These are phyloP conservation scores for Columba janthina DNA, from an alignment of 2,113 vertebrate genomes.

Conservation along the genomic window DNA sequence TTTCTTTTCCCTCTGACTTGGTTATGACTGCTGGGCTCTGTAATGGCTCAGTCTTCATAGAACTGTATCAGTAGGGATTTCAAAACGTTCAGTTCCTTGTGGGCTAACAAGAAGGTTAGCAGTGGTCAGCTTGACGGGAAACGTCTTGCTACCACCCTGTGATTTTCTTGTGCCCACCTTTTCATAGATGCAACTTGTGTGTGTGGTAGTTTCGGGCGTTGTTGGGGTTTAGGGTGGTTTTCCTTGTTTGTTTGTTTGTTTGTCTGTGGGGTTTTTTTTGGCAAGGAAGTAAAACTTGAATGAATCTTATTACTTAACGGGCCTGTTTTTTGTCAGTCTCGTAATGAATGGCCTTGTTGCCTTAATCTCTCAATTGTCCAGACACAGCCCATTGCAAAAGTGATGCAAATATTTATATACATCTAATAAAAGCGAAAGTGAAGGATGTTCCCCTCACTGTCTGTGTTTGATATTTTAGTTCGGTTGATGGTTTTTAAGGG, in stretches of 20 bases:
- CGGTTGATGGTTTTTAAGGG: not conserved
- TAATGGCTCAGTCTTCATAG: not conserved
- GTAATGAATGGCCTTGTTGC: not conserved
- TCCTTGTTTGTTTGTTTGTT: not conserved
- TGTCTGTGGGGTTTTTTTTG: not conserved
- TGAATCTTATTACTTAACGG: not conserved
- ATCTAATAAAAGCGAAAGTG: not conserved
- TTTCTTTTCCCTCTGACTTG: not conserved
- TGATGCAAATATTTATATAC: not conserved
- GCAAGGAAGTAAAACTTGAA: not conserved
- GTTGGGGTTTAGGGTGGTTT: not conserved
- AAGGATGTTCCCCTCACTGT: not conserved
- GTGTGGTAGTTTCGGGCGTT: not conserved
- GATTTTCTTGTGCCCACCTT: not conserved
- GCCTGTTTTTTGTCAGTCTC: not conserved
- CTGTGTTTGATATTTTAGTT: not conserved
- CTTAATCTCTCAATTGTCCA: not conserved
- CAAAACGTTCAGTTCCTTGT: not conserved
- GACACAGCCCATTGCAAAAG: not conserved
- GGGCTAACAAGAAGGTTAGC: not conserved
- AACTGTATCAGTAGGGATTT: not conserved
- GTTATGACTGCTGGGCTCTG: not conserved
- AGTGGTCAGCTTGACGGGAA: not conserved
- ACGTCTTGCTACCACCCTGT: not conserved
- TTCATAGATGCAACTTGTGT: not conserved